Percentiles rank a stretch among this genome's conserved stretches.
These are phyloP conservation scores for Euthynnus affinis DNA, from an alignment of 2,797 vertebrate genomes.

Conservation along the genomic window DNA sequence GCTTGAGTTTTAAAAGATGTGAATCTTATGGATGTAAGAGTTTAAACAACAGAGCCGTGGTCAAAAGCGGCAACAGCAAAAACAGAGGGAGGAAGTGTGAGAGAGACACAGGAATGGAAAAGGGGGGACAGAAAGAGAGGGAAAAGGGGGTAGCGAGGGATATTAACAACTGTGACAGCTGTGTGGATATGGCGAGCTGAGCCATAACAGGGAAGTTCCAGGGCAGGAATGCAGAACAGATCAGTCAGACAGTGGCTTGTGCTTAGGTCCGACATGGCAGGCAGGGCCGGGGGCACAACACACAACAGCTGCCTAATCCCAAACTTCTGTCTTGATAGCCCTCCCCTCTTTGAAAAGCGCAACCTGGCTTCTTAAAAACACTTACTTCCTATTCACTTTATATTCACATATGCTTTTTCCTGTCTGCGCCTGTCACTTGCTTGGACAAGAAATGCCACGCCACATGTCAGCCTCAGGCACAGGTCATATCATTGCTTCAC, in stretches of 20 bases:
- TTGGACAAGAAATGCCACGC: constrained; percentile 51
- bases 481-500: constrained; percentile 31
- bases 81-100: constrained; percentile 33
- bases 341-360: constrained; percentile 34
- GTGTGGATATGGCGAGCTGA: constrained; percentile 75
- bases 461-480: constrained; percentile 54
- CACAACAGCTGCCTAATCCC: constrained; percentile 79
- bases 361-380: constrained; percentile 48
- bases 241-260: constrained; percentile 71
- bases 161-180: constrained; percentile 83
- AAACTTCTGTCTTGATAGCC: constrained; percentile 53
- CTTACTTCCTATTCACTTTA: constrained; percentile 21
- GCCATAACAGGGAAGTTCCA: constrained; percentile 74
- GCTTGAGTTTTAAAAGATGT: constrained; percentile 35
- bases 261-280: constrained; percentile 59
- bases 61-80: constrained; percentile 58
- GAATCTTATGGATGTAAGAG: constrained; percentile 29
- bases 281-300: constrained; percentile 50
- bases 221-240: constrained; percentile 85
- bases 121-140: constrained; percentile 25
- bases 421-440: constrained; percentile 41
- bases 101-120: constrained; percentile 47
- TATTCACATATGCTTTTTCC: constrained; percentile 28
- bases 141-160: constrained; percentile 40
- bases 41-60: constrained; percentile 54